Evolutionary conservation across 2,888 invertebrate genomes (phyloP), one percentile per base, ranked within the genome.

Genomic region (Mesorhabditis spiculigera): DNA sequence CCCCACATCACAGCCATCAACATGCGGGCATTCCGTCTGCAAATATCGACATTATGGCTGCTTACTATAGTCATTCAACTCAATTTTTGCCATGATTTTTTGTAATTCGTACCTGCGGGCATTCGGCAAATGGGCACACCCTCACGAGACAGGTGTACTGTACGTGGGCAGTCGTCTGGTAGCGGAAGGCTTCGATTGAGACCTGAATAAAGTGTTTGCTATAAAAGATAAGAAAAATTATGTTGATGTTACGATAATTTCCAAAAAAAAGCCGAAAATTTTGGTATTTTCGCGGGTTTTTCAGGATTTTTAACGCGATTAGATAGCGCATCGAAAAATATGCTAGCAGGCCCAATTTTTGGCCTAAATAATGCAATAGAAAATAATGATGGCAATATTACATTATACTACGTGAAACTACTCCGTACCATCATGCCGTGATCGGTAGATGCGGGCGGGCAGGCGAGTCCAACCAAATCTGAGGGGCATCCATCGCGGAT

Each of bases 101-200:
- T n/a, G 10, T 8, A 28, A 28, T 28, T 1, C 28, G 28, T 16
- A 80, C 82, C 75, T 74, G 72, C 2, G 83, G 83, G 70, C 86
- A 86, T 4, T 79, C 77, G 4, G 79, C 77, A 69, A 83, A 85
- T 6, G 84, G 82, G 74, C 86, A 86, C 10, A 86, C 75, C 61
- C 86, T 69, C 13, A 86, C 77, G 6, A 86, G 75, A 71, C 86
- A 86, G 6, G 82, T 81, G 74, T 85, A 86, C 71, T 83, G 82
- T 6, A 86, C 79, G 63, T 84, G 81, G n/a, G 84, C 81, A 5
- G 86, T 85, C n/a, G 84, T 82, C 71, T 86, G 86, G 68, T 86
- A 86, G 42, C 86, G 79, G 77, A 86, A 86, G 13, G 86, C 79
- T 71, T 86, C 86, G 66, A 86, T 82, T 8, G 82, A 79, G 43